phyloP scores from a whole-genome alignment of 2,113 vertebrate species.

The Prietella phreatophila region DNA sequence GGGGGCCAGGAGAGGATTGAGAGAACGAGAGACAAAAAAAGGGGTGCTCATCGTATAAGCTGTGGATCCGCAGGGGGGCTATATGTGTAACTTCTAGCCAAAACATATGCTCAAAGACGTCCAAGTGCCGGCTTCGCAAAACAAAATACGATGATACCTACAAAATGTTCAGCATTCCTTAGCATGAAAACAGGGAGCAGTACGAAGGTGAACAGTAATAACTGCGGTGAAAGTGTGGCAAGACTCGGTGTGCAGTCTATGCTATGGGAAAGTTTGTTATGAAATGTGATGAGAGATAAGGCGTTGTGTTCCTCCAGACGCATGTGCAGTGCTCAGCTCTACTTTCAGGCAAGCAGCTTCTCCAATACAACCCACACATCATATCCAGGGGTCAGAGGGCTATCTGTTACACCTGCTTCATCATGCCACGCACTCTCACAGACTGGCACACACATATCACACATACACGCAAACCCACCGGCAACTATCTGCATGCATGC shows the following conservation, averaged over 20 bases:
- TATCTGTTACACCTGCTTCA: conserved; percentile 51
- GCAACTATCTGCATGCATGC: no score
- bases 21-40: conserved; percentile 26
- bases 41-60: conserved; percentile 38
- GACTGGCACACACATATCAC: conserved; percentile 17
- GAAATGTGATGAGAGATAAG: conserved; percentile 21
- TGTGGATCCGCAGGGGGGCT: not conserved
- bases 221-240: not conserved
- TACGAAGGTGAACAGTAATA: not conserved
- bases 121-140: not conserved
- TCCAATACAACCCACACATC: conserved; percentile 56
- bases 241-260: not conserved
- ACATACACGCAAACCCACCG: no score
- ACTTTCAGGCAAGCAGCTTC: conserved; percentile 55
- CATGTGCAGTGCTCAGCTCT: conserved; percentile 10
- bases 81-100: not conserved
- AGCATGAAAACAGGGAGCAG: not conserved
- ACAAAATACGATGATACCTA: not conserved
- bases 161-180: not conserved
- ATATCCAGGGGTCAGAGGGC: conserved; percentile 59
- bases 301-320: conserved; percentile 27
- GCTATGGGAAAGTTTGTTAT: not conserved
- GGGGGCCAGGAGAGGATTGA: conserved; percentile 51
- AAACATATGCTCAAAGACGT: not conserved
- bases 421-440: conserved; percentile 41